phyloP scores from a whole-genome alignment of 2,797 vertebrate genomes.

The Serranus cabrilla region DNA sequence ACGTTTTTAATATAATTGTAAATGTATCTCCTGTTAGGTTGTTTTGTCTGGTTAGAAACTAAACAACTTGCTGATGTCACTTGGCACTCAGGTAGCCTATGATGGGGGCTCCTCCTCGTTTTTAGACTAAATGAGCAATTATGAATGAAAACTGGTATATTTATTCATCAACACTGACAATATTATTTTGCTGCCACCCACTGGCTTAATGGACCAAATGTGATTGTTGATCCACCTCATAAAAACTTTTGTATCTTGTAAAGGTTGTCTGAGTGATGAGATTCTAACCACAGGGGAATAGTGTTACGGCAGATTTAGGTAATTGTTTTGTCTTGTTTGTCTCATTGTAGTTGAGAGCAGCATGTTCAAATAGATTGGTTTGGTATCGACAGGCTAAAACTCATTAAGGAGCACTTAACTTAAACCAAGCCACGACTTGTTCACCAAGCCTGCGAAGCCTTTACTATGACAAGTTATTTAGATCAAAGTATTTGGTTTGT shows the following conservation, averaged over 20 bases:
- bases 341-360: neutral
- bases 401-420: neutral
- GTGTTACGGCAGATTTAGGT: neutral
- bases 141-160: neutral
- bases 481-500: neutral
- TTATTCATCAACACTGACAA: neutral
- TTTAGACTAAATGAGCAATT: neutral
- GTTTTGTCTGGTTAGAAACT: neutral
- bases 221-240: neutral
- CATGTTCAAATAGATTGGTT: neutral
- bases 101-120: neutral
- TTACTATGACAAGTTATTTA: neutral
- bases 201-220: conserved; percentile 23
- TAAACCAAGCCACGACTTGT: neutral
- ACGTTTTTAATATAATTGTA: neutral
- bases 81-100: neutral
- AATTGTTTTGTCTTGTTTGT: neutral
- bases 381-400: neutral
- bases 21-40: neutral
- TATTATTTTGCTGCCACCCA: neutral
- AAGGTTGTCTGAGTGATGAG: conserved; percentile 1
- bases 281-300: neutral
- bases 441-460: neutral
- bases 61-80: neutral
- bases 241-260: neutral